Evolutionary conservation across 2,888 invertebrate species (phyloP).

Genomic region (Drosophila ustulata): DNA sequence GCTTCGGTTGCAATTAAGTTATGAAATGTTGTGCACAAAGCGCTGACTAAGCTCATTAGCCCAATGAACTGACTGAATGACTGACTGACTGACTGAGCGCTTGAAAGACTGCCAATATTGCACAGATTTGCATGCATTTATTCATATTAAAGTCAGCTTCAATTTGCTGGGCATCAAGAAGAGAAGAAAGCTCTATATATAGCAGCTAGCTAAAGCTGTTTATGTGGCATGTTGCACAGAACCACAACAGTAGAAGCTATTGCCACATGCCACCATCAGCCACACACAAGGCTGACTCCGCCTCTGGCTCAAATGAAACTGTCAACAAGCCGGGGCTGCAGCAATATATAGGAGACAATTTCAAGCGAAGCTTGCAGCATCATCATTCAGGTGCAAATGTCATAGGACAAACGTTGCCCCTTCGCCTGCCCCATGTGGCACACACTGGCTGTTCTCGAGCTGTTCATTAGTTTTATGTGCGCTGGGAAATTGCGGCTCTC

Average conservation of each 20-base stretch:
- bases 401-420: slow-evolving; percentile 23
- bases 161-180: slow-evolving; percentile 5
- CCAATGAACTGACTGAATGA: slow-evolving; percentile 41
- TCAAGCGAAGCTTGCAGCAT: slow-evolving; percentile 27
- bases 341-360: slow-evolving; percentile 30
- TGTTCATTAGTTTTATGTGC: slow-evolving; percentile 21
- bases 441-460: not conserved
- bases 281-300: slow-evolving; percentile 6
- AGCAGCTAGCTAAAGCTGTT: slow-evolving; percentile 15
- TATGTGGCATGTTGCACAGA: slow-evolving; percentile 27
- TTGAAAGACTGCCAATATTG: not conserved
- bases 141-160: slow-evolving; percentile 16
- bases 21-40: slow-evolving; percentile 67
- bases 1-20: slow-evolving; percentile 62
- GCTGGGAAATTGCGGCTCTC: not conserved
- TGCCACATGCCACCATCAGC: slow-evolving; percentile 17
- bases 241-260: slow-evolving; percentile 13
- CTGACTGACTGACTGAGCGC: slow-evolving; percentile 6
- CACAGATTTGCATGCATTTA: not conserved
- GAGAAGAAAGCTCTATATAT: not conserved
- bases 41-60: slow-evolving; percentile 73
- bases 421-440: not conserved
- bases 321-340: slow-evolving; percentile 42
- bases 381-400: slow-evolving; percentile 64
- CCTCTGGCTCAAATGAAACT: slow-evolving; percentile 49